A percentile compares a stretch with the other conserved stretches of the same genome.
Conservation (phyloP, 2,888 invertebrate species). For the Rhopalosiphum nymphaeae region DNA sequence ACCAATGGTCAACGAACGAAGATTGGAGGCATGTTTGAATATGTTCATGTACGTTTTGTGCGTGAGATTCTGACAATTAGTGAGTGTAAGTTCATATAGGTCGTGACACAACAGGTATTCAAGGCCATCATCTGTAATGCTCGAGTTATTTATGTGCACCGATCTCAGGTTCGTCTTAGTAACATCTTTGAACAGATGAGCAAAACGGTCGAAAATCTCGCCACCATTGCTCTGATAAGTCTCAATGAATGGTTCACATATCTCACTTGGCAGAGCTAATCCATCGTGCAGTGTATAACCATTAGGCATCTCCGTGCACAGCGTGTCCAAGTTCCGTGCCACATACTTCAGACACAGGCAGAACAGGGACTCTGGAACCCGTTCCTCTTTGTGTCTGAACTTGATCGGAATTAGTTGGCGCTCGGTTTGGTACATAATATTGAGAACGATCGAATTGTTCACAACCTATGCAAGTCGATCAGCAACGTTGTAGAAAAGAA, state of each 20-base stretch:
- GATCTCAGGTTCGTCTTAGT: conserved; percentile 57
- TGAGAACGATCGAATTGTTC: neutral
- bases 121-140: conserved; percentile 80
- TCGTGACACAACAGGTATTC: conserved; percentile 81
- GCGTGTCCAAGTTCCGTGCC: conserved; percentile 74
- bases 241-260: conserved; percentile 79
- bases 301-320: conserved; percentile 72
- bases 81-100: conserved; percentile 80
- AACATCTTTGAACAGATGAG: conserved; percentile 59
- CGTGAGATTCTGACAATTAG: conserved; percentile 80
- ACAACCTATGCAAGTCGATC: neutral
- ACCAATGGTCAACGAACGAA: conserved; percentile 80
- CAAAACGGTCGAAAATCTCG: conserved; percentile 74
- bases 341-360: conserved; percentile 44
- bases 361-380: conserved; percentile 48
- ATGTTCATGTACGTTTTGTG: conserved; percentile 77
- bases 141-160: conserved; percentile 75
- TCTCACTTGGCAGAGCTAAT: conserved; percentile 78
- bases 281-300: conserved; percentile 75
- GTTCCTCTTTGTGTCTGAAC: conserved; percentile 55
- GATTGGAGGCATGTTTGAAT: conserved; percentile 78
- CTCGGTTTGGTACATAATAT: conserved; percentile 40
- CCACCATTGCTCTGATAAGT: conserved; percentile 73
- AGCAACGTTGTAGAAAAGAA: neutral
- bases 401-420: conserved; percentile 49